These are phyloP conservation scores for Sphaerophoria rueppellii DNA, from an alignment of 2,888 invertebrate genomes.

Conservation along the genomic window DNA sequence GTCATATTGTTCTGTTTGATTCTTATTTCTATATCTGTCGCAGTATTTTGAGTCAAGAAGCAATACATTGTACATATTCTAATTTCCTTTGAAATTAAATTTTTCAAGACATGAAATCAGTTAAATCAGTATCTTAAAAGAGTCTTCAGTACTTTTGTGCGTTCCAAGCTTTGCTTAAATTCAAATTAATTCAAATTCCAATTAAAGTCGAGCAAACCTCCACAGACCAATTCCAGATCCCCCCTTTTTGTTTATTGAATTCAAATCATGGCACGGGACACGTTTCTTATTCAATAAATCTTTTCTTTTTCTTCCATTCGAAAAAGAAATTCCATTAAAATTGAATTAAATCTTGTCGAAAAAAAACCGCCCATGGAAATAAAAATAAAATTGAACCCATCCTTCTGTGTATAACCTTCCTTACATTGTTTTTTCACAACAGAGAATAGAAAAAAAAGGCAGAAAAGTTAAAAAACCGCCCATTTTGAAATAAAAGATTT, in stretches of 20 bases:
- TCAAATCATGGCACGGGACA: constrained; percentile 20
- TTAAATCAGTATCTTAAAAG: no score
- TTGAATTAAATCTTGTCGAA: constrained; percentile 67
- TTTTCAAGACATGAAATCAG: no score
- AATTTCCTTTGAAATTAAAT: no score
- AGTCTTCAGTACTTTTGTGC: no score
- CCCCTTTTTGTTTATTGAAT: constrained; percentile 4
- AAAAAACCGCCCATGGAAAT: constrained; percentile 41
- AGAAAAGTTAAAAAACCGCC: constrained; percentile 30
- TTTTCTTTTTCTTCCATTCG: not conserved
- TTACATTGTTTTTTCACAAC: constrained; percentile 6
- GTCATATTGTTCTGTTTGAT: no score
- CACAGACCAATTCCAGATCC: not conserved
- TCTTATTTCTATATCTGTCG: no score
- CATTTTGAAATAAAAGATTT: constrained; percentile 21
- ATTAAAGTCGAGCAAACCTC: not conserved
- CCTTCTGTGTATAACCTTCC: not conserved
- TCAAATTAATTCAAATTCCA: no score
- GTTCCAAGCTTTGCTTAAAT: no score
- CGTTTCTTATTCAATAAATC: constrained; percentile 42
- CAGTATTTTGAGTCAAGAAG: no score
- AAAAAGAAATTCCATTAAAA: constrained; percentile 60
- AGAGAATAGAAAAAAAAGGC: constrained; percentile 20
- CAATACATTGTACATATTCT: no score
- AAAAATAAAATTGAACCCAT: constrained; percentile 53